phyloP scores from a whole-genome alignment of 2,113 vertebrate species.

The Takifugu bimaculatus region DNA sequence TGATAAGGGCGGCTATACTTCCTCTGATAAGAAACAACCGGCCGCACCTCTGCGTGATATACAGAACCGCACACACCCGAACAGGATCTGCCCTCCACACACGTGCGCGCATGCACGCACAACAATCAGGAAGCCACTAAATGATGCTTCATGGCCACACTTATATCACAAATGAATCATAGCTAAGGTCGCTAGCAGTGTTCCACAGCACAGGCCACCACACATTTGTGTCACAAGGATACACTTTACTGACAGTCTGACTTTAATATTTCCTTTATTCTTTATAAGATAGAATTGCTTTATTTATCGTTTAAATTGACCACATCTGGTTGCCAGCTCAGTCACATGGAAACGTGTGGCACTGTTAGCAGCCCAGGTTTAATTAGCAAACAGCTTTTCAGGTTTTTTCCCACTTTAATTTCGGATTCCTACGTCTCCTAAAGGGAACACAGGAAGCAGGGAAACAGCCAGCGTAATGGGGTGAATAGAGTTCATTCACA shows the following conservation, averaged over 20 bases:
- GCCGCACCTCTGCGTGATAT: conserved; percentile 49
- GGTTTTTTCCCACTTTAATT: neutral
- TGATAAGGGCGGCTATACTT: conserved; percentile 60
- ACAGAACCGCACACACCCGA: conserved; percentile 38
- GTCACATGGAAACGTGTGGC: too few relatives aligned
- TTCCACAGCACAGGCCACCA: neutral
- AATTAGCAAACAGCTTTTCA: neutral
- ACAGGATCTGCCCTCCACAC: conserved; percentile 3
- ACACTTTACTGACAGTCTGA: neutral
- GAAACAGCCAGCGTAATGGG: neutral
- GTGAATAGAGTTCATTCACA: conserved; percentile 53
- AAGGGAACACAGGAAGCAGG: neutral
- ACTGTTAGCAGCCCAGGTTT: too few relatives aligned
- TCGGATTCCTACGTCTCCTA: neutral
- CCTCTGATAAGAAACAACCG: conserved; percentile 61
- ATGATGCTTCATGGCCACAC: conserved; percentile 1
- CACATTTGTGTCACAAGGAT: neutral
- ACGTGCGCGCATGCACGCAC: neutral
- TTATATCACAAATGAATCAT: neutral
- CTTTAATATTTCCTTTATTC: neutral
- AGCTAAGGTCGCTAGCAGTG: neutral
- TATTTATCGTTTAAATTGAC: neutral
- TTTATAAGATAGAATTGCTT: neutral
- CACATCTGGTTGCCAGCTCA: neutral
- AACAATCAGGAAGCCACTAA: conserved; percentile 28